Evolutionary conservation across 2,797 vertebrate genomes (phyloP), one percentile per base, ranked within the genome.

Genomic region (Danionella dracula): DNA sequence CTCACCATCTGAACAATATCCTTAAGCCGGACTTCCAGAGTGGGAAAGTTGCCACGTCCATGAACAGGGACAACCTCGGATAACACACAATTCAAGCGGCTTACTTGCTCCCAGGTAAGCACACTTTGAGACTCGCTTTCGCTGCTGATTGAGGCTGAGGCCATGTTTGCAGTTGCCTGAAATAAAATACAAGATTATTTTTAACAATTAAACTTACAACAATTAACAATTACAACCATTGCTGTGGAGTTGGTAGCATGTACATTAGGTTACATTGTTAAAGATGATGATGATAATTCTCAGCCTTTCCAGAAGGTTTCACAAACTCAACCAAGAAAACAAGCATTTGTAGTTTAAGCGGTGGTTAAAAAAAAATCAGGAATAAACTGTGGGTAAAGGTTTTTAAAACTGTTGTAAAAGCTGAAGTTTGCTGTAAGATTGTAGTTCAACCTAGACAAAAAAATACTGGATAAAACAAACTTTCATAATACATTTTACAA

Each of bases 1-100:
- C 92, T 92, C 29, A 97, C 96, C 0, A 91, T 92, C 21, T 91
- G 91, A 48, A 99, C 90, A 0, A 99, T 96, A 78, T 97, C 94
- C 76, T 92, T 96, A 73, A 98, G 90, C 0, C 92, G 91, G 55
- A 98, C 88, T 86, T 95, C 90, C 74, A 99, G 69, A 0, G 96
- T 99, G 0, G 96, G 96, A 73, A 98, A 99, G 89, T 98, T 98
- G 21, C 96, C 95, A 5, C 96, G 88, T 0, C 96, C 96, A 0
- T 99, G 96, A 65, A 99, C 87, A 0, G 92, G 93, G 1, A 99
- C 96, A 0, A 89, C 92, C 75, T 97, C 93, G 0, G 91, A 93
- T 45, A 98, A 87, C 53, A 98, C 92, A 9, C 94, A 90, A 0
- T 97, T 87, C 71, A 99, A 85, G 8, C 95, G 91, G 80, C 85